phyloP scores from a whole-genome alignment of 2,888 invertebrate genomes.

The Drosophila rellima region DNA sequence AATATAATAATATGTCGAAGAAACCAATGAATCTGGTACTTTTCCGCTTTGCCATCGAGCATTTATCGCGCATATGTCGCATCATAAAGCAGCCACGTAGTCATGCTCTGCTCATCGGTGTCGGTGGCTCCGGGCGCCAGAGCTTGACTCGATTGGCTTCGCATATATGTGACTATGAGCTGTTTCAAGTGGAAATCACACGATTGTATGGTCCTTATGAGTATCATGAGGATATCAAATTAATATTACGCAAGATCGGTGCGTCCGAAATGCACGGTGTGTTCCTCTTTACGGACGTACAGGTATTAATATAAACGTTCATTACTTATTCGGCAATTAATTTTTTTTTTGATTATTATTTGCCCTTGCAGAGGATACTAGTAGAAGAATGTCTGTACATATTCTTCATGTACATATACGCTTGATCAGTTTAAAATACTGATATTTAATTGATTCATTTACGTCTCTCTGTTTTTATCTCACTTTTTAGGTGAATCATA shows the following conservation, averaged over 20 bases:
- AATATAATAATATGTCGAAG: conserved; percentile 97
- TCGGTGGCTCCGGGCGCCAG: conserved; percentile 97
- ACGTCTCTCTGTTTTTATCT: neutral
- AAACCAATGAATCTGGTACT: conserved; percentile 98
- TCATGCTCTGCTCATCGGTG: conserved; percentile 95
- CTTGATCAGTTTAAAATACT: no score
- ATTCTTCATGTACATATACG: neutral
- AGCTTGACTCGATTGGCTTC: conserved; percentile 95
- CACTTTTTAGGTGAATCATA: no score
- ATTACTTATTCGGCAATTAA: neutral
- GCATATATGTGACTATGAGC: conserved; percentile 97
- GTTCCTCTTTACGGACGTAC: conserved; percentile 96
- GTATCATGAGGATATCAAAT: conserved; percentile 97
- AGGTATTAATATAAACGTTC: conserved; percentile 88
- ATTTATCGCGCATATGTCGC: conserved; percentile 95
- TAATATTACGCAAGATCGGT: conserved; percentile 92
- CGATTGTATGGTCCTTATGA: conserved; percentile 93
- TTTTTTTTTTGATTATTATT: neutral
- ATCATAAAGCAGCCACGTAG: conserved; percentile 96
- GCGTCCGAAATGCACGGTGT: conserved; percentile 94
- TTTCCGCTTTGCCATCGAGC: conserved; percentile 97
- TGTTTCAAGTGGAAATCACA: conserved; percentile 96
- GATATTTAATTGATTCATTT: neutral
- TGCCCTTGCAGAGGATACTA: neutral
- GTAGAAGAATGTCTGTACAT: neutral